phyloP scores from a whole-genome alignment of 2,797 vertebrate genomes.

The Enteromius radiatus region DNA sequence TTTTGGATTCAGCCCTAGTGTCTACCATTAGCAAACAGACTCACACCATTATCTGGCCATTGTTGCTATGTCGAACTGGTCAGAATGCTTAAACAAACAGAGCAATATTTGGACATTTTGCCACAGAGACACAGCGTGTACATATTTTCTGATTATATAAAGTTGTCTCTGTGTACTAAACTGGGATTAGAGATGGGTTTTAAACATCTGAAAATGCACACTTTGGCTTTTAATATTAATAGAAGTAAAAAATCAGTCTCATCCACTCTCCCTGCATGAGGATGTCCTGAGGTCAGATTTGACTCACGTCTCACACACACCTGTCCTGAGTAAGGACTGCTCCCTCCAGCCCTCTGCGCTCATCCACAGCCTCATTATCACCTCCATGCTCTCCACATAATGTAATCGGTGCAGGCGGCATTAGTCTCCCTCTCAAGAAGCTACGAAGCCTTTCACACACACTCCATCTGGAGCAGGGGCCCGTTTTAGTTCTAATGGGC shows the following conservation, averaged over 20 bases:
- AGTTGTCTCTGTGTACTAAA: neutral
- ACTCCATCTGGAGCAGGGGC: conserved; percentile 70
- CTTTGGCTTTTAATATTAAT: neutral
- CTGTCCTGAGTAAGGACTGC: conserved; percentile 25
- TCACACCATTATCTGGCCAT: neutral
- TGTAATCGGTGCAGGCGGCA: conserved; percentile 56
- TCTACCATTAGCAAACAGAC: neutral
- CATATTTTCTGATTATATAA: neutral
- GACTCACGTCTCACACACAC: conserved; percentile 63
- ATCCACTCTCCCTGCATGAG: neutral
- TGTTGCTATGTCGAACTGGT: neutral
- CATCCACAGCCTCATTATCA: conserved; percentile 66
- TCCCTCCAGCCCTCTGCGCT: conserved; percentile 34
- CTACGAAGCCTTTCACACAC: conserved; percentile 61
- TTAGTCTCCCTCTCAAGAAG: conserved; percentile 64
- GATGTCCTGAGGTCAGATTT: conserved; percentile 46
- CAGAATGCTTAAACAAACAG: neutral
- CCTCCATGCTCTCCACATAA: conserved; percentile 46
- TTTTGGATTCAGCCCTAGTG: neutral
- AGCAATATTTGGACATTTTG: neutral
- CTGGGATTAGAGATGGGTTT: neutral
- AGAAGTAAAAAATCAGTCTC: conserved; percentile 27
- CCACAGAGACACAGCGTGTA: neutral
- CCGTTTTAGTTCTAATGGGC: conserved; percentile 74
- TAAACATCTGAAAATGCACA: neutral